Base-by-base conservation (phyloP, 1,140 invertebrate species). In the Drosophila nikananu region DNA sequence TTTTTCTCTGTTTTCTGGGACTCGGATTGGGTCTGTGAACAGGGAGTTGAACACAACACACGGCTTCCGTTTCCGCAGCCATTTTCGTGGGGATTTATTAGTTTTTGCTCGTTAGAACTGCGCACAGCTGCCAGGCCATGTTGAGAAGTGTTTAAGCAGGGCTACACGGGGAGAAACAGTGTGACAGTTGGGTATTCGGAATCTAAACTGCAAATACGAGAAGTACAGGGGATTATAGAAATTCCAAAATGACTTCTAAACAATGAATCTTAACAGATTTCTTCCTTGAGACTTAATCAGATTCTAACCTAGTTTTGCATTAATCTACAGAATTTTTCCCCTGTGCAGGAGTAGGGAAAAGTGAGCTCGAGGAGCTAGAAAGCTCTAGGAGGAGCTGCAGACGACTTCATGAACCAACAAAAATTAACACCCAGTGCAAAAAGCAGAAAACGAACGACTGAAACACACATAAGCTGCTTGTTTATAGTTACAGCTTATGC, bases 81-180 rank as follows among this genome's bases (percentile, higher is more conserved):
- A 86, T 91, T 90, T 90, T 90, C 77, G 84, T 87, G 75, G 87
- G 87, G 83, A 91, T 91, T 91, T 91, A 91, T 91, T 91, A 91
- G 87, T 91, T 91, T 91, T 91, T 91, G 87, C 87, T 91, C 87
- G 87, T 91, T 91, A 91, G 87, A 87, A 81, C 73, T 74, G 81
- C 64, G 84, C 84, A 89, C 84, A 87, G 83, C 79, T 83, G 81
- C 81, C 77, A 71, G 72, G 41, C 60, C 57, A 70, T 68, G 71
- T 51, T 68, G 49, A 77, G 75, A 83, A 87, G 83, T 87, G 80
- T 87, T 87, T 87, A 80, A 83, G 83, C 75, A 74, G 62, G 63
- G 25, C 25, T 57, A 35, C 63, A 66, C 58, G 2, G 15, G 0
- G 3, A 13, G 5, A 6, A 12, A n/a, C n/a, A n/a, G n/a, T n/a